Evolutionary conservation across 1,140 invertebrate species (phyloP).

Genomic region (Holcopasites calliopsidis): DNA sequence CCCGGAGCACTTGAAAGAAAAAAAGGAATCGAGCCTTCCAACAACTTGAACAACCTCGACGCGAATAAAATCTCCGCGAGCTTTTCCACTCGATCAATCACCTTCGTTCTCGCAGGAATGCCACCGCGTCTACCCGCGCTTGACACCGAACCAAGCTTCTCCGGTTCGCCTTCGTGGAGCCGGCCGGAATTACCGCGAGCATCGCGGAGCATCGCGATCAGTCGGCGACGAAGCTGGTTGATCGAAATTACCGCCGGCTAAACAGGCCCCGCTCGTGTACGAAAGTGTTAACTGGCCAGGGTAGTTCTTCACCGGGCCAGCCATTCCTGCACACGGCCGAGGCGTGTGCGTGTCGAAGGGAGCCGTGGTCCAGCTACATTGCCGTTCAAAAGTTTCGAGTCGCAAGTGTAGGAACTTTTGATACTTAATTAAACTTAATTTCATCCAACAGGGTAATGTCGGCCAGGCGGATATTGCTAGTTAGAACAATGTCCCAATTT

Average conservation of each 20-base stretch:
- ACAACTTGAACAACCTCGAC: too few species aligned
- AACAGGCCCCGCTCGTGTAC: slow-evolving; percentile 7
- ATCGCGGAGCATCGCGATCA: slow-evolving; percentile 23
- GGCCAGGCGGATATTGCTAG: too few species aligned
- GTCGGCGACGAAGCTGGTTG: too few species aligned
- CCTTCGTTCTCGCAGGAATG: slow-evolving; percentile 22
- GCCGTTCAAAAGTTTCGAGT: too few species aligned
- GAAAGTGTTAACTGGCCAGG: slow-evolving; percentile 30
- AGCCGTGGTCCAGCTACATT: too few species aligned
- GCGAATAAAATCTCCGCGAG: not conserved
- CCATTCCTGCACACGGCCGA: slow-evolving; percentile 25
- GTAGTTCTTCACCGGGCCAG: not conserved
- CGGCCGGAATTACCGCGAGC: slow-evolving; percentile 15
- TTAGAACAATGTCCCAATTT: too few species aligned
- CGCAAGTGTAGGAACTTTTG: too few species aligned
- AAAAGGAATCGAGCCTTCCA: not conserved
- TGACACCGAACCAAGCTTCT: too few species aligned
- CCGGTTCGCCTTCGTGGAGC: not conserved
- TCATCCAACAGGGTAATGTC: too few species aligned
- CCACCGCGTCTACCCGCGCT: slow-evolving; percentile 8
- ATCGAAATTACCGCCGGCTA: slow-evolving; percentile 44
- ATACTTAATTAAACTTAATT: too few species aligned
- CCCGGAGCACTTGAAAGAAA: not conserved
- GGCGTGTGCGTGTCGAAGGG: slow-evolving; percentile 1
- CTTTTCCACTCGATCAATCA: slow-evolving; percentile 3